Conservation (phyloP, 2,113 vertebrate genomes). For the Cynopterus brachyotis region DNA sequence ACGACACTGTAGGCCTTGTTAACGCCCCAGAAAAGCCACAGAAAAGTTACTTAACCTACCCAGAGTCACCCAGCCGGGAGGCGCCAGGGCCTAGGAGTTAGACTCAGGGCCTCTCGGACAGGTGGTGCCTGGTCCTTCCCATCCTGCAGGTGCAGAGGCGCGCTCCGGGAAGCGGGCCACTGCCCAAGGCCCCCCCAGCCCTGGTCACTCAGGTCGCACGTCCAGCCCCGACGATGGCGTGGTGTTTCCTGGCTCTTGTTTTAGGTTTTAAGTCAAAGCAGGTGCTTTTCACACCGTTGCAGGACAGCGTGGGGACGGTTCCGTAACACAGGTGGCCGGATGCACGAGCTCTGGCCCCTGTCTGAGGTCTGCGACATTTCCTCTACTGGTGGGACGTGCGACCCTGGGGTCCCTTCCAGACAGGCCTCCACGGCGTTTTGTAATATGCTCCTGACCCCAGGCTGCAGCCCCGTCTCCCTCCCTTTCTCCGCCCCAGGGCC, state of each 20-base stretch:
- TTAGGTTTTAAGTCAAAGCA: not conserved
- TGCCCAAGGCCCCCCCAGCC: not conserved
- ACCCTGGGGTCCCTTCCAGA: not conserved
- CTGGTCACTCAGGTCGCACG: not conserved
- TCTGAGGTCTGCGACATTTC: rapidly evolving
- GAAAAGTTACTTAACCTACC: not conserved
- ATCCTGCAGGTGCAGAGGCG: not conserved
- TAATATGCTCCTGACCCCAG: not conserved
- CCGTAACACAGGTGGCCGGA: rapidly evolving
- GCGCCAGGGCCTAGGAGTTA: not conserved
- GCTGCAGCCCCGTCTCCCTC: not conserved
- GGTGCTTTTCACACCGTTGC: not conserved
- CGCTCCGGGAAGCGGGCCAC: not conserved
- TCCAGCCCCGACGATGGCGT: too few species aligned
- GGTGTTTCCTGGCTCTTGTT: not conserved
- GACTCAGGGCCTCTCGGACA: rapidly evolving
- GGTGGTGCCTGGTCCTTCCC: not conserved
- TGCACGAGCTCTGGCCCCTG: not conserved
- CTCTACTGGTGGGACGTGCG: not conserved
- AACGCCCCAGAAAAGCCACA: not conserved
- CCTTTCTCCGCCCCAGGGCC: too few species aligned
- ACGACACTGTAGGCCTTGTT: not conserved
- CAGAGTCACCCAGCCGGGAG: not conserved
- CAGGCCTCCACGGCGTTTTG: not conserved
- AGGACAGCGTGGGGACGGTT: not conserved